Percentiles rank a stretch among this genome's conserved stretches.
phyloP scores from a whole-genome alignment of 2,888 invertebrate species.

The Trissolcus japonicus region DNA sequence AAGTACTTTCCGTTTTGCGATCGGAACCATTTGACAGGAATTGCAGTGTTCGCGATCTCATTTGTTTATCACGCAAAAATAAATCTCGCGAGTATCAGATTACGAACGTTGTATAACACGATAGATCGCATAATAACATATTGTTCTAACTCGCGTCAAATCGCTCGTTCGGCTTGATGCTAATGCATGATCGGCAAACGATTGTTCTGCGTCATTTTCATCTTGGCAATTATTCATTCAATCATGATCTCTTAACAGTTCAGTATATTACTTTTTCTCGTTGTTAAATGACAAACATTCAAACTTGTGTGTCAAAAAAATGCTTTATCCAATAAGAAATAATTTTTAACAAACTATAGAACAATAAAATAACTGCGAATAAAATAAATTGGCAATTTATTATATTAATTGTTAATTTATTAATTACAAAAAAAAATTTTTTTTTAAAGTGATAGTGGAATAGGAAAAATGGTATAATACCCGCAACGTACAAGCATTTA shows the following conservation, averaged over 20 bases:
- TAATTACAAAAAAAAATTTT: slow-evolving; percentile 13
- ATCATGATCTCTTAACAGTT: too few relatives aligned
- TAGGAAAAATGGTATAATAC: slow-evolving; percentile 38
- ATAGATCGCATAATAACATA: slow-evolving; percentile 35
- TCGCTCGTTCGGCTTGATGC: slow-evolving; percentile 21
- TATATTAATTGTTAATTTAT: slow-evolving; percentile 1
- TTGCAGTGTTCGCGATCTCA: slow-evolving; percentile 31
- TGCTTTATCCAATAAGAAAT: too few relatives aligned
- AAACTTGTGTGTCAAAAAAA: too few relatives aligned
- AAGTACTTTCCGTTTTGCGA: too few relatives aligned
- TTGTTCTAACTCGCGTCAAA: slow-evolving; percentile 37
- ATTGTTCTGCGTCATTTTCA: slow-evolving; percentile 1
- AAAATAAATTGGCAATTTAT: too few relatives aligned
- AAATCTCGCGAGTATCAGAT: slow-evolving; percentile 44
- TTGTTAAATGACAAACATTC: too few relatives aligned
- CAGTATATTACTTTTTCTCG: too few relatives aligned
- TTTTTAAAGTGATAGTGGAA: slow-evolving; percentile 4
- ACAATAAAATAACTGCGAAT: too few relatives aligned
- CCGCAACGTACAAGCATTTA: slow-evolving; percentile 35
- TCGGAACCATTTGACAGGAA: slow-evolving; percentile 8
- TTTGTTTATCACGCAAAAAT: slow-evolving; percentile 39
- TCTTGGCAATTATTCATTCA: not conserved
- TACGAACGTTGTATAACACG: slow-evolving; percentile 37
- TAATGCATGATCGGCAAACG: slow-evolving; percentile 16
- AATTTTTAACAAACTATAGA: too few relatives aligned